phyloP scores from a whole-genome alignment of 1,140 invertebrate species.

The Bombus waltoni region DNA sequence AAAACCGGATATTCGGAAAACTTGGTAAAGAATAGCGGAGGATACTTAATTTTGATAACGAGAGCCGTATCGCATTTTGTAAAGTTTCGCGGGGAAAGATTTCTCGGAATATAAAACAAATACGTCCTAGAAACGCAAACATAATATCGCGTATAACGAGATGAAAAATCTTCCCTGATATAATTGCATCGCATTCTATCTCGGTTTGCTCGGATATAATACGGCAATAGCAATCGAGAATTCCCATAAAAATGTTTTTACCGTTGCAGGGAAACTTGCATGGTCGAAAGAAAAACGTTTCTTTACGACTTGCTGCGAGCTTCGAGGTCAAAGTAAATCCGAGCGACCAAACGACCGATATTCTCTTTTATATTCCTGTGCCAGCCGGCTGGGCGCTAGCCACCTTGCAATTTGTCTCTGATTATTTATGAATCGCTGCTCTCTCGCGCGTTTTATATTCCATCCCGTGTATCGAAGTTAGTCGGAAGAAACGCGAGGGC shows the following conservation, averaged over 20 bases:
- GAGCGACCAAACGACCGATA: not conserved
- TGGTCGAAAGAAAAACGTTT: not conserved
- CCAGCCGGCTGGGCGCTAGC: too few relatives aligned
- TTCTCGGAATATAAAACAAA: too few relatives aligned
- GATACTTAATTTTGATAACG: too few relatives aligned
- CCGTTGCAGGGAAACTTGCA: not conserved
- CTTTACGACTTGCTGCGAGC: not conserved
- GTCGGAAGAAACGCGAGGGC: not conserved
- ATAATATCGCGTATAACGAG: too few relatives aligned
- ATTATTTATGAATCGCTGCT: constrained; percentile 27
- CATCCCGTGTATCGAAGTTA: not conserved
- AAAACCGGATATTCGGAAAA: too few relatives aligned
- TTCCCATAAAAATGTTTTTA: not conserved
- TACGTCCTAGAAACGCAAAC: too few relatives aligned
- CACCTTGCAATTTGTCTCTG: constrained; percentile 21
- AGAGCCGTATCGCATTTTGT: too few relatives aligned
- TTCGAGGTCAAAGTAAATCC: not conserved
- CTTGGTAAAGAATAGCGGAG: too few relatives aligned
- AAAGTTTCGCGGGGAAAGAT: too few relatives aligned
- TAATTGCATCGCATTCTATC: too few relatives aligned
- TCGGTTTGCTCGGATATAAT: not conserved
- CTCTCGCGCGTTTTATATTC: constrained; percentile 7
- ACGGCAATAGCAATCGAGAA: not conserved
- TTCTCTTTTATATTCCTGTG: not conserved
- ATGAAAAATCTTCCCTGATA: too few relatives aligned